A percentile compares a stretch with the other conserved stretches of the same genome.
Conservation (phyloP, 2,888 invertebrate species). For the Orthonevra nobilis region DNA sequence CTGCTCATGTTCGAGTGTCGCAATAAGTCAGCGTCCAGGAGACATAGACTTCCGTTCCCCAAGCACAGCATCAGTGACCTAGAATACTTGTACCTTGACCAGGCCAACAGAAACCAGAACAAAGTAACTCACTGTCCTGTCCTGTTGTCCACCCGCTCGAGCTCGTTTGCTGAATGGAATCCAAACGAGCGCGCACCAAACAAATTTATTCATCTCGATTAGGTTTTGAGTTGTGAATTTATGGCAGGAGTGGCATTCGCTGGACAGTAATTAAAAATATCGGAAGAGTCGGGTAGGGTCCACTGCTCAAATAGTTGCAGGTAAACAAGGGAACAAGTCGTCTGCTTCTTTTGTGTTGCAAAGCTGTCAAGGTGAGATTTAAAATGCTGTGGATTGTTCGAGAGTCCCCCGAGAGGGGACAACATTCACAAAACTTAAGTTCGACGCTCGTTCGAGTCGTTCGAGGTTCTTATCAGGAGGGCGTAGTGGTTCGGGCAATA, state of each 20-base stretch:
- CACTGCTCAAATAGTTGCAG: constrained; percentile 22
- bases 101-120: neutral
- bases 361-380: constrained; percentile 69
- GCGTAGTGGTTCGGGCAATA: constrained; percentile 36
- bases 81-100: neutral
- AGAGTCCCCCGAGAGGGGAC: constrained; percentile 20
- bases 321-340: constrained; percentile 20
- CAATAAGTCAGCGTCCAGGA: neutral
- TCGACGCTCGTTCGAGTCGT: constrained; percentile 59
- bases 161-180: too few relatives aligned
- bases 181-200: constrained; percentile 34
- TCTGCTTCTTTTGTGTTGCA: constrained; percentile 27
- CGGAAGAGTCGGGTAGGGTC: constrained; percentile 12
- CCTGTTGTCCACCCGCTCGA: constrained; percentile 66
- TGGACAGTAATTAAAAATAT: constrained; percentile 64
- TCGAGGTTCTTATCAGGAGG: constrained; percentile 58
- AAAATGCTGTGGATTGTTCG: constrained; percentile 44
- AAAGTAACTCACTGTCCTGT: constrained; percentile 31
- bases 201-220: constrained; percentile 69
- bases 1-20: constrained; percentile 22
- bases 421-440: constrained; percentile 33
- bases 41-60: constrained; percentile 61
- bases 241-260: constrained; percentile 55
- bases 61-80: constrained; percentile 1
- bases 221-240: constrained; percentile 70